phyloP scores from a whole-genome alignment of 2,113 vertebrate species.

The Emydura subglobosa region DNA sequence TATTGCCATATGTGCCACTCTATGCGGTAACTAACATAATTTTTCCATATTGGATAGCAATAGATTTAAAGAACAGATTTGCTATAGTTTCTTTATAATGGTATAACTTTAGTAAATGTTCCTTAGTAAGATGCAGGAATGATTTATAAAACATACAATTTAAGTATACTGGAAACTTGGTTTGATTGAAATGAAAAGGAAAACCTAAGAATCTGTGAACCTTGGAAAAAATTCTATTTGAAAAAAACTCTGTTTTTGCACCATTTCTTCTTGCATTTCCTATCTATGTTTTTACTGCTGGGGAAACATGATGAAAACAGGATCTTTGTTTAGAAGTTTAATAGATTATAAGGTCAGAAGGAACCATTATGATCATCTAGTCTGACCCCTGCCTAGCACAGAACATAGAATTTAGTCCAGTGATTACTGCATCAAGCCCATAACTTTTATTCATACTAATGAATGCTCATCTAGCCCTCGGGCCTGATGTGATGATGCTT shows the following conservation, averaged over 20 bases:
- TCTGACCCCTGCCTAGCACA: background rate
- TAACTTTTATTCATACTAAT: background rate
- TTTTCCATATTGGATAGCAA: background rate
- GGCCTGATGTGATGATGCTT: background rate
- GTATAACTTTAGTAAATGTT: background rate
- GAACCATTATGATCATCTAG: background rate
- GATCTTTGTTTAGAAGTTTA: background rate
- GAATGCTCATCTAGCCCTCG: background rate
- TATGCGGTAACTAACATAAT: background rate
- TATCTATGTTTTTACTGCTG: background rate
- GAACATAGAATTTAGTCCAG: background rate
- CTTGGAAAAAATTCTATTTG: background rate
- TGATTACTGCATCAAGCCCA: background rate
- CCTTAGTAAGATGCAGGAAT: background rate
- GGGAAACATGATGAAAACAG: background rate
- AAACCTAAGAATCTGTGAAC: background rate
- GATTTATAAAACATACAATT: background rate
- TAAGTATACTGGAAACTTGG: background rate
- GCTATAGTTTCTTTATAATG: background rate
- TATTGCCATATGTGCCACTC: background rate
- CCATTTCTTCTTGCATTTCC: background rate
- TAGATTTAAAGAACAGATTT: background rate
- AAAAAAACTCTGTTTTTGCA: background rate
- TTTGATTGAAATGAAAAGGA: background rate
- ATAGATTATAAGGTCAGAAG: background rate